Conservation (phyloP, 2,888 invertebrate genomes). For the Hypselothyrea guttata region DNA sequence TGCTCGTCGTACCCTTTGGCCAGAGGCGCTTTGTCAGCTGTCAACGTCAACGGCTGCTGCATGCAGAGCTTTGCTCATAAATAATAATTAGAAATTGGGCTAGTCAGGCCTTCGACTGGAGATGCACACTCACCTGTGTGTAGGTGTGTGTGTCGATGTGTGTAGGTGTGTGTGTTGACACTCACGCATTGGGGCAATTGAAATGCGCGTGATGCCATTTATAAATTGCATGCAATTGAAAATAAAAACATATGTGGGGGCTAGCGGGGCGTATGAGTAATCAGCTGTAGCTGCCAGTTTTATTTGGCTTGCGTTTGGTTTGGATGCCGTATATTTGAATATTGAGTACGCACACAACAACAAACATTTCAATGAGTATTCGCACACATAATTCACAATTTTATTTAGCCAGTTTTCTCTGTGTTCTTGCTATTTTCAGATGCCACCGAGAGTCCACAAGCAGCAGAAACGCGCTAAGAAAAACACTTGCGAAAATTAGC, state of each 20-base stretch:
- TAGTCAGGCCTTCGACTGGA: conserved; percentile 49
- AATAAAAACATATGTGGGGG: no score
- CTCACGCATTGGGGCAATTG: conserved; percentile 32
- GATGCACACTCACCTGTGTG: conserved; percentile 43
- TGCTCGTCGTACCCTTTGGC: no score
- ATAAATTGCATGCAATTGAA: conserved; percentile 67
- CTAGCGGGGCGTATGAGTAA: conserved; percentile 67
- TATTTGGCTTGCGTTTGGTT: conserved; percentile 49
- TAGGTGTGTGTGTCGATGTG: conserved; percentile 11
- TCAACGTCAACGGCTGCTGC: no score
- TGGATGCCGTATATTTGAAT: conserved; percentile 32
- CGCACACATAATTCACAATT: conserved; percentile 46
- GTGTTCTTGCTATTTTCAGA: conserved; percentile 71
- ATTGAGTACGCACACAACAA: conserved; percentile 64
- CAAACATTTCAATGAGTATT: conserved; percentile 76
- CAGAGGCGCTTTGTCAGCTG: no score
- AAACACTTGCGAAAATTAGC: conserved; percentile 77
- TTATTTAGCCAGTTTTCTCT: conserved; percentile 29
- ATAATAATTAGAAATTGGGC: conserved; percentile 58
- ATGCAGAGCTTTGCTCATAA: conserved; percentile 50
- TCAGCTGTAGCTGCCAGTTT: conserved; percentile 57
- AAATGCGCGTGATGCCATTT: conserved; percentile 45
- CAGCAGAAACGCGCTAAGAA: conserved; percentile 75
- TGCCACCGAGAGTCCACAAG: conserved; percentile 46
- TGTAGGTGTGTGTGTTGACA: conserved; percentile 28